Conservation (phyloP, 2,888 invertebrate genomes). For the Meiosimyza decipiens region DNA sequence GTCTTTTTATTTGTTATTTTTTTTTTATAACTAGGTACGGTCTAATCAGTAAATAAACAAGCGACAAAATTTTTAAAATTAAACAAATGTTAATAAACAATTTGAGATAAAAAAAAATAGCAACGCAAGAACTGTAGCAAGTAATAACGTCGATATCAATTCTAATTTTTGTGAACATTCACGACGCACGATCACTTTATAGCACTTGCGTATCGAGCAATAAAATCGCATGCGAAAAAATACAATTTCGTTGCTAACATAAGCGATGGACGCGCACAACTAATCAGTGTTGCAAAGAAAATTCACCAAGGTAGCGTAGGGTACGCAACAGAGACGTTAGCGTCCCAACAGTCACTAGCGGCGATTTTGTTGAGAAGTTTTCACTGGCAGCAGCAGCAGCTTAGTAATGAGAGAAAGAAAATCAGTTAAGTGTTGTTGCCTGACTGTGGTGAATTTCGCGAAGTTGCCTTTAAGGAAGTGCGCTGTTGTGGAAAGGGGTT, state of each 20-base stretch:
- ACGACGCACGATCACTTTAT: neutral
- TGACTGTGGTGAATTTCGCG: no score
- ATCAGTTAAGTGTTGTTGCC: no score
- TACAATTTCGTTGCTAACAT: conserved; percentile 36
- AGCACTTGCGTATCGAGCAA: neutral
- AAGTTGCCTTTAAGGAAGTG: no score
- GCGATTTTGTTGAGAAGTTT: neutral
- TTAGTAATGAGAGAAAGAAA: neutral
- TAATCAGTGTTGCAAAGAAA: conserved; percentile 35
- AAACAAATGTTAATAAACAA: no score
- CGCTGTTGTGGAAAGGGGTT: no score
- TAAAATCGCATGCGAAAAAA: conserved; percentile 18
- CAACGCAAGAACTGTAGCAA: no score
- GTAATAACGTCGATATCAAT: no score
- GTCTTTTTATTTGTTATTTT: no score
- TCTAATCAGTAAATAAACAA: no score
- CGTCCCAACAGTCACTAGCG: neutral
- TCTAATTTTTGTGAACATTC: neutral
- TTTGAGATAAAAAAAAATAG: no score
- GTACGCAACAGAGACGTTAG: conserved; percentile 4
- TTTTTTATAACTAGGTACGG: no score
- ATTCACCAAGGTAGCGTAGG: conserved; percentile 25
- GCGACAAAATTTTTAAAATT: no score
- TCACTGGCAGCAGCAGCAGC: neutral
- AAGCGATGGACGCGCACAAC: conserved; percentile 41